Percentiles rank a stretch among this genome's conserved stretches.
phyloP scores from a whole-genome alignment of 2,888 invertebrate genomes.

The Mimas tiliae region DNA sequence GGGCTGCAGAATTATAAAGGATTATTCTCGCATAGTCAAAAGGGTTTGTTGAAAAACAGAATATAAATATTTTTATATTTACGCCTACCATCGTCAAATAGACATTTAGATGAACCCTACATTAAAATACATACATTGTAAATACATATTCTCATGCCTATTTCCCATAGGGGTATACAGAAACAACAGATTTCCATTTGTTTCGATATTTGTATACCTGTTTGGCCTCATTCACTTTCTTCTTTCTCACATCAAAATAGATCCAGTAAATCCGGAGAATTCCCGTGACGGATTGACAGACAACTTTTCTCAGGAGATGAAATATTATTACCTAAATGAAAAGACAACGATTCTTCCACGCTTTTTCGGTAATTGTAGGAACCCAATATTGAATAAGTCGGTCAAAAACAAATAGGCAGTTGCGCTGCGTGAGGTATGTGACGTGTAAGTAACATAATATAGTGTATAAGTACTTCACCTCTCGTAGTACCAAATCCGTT shows the following conservation, averaged over 20 bases:
- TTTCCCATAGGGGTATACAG: not conserved
- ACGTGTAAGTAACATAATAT: not conserved
- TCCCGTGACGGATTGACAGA: constrained; percentile 28
- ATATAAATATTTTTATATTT: too few relatives aligned
- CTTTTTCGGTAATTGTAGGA: not conserved
- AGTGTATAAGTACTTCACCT: too few relatives aligned
- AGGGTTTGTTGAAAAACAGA: too few relatives aligned
- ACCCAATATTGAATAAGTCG: not conserved
- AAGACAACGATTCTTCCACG: not conserved
- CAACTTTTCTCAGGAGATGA: constrained; percentile 1
- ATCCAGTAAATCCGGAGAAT: constrained; percentile 23
- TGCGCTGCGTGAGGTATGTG: too few relatives aligned
- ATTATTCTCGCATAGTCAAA: too few relatives aligned
- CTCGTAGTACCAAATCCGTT: too few relatives aligned
- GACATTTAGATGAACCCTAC: too few relatives aligned
- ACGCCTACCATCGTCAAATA: too few relatives aligned
- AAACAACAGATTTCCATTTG: not conserved
- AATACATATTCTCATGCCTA: too few relatives aligned
- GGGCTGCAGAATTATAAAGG: too few relatives aligned
- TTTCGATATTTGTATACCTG: not conserved
- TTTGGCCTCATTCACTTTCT: too few relatives aligned
- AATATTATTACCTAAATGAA: constrained; percentile 12
- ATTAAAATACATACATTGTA: constrained; percentile 17
- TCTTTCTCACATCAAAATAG: constrained; percentile 23
- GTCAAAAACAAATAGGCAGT: too few relatives aligned